Evolutionary conservation across 1,140 invertebrate genomes (phyloP).

Genomic region (Globodera rostochiensis): DNA sequence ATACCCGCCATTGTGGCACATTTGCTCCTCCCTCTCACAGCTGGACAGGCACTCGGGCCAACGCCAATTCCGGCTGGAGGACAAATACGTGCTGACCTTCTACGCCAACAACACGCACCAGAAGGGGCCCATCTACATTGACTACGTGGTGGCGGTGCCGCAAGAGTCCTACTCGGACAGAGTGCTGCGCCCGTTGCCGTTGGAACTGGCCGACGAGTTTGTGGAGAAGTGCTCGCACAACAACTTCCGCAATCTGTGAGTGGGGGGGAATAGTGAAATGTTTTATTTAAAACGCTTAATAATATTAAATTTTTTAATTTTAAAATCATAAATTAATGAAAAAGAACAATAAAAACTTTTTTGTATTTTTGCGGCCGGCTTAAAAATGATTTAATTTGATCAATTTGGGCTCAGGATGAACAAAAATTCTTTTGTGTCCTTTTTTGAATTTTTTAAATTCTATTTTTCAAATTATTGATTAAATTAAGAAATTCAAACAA

Average conservation of each 20-base stretch:
- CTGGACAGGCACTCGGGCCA: conserved; percentile 40
- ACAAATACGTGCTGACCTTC: conserved; percentile 62
- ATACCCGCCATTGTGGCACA: no score
- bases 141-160: conserved; percentile 66
- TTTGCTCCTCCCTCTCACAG: background rate
- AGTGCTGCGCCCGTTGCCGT: conserved; percentile 72
- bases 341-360: no score
- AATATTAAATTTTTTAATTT: no score
- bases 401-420: no score
- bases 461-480: conserved; percentile 2
- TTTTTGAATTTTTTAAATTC: background rate
- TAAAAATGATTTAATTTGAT: no score
- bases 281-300: no score
- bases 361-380: no score
- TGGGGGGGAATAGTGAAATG: background rate
- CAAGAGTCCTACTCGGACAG: conserved; percentile 76
- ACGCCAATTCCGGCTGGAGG: conserved; percentile 58
- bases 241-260: conserved; percentile 53
- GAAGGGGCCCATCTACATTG: conserved; percentile 63
- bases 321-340: no score
- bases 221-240: conserved; percentile 77
- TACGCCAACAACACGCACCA: conserved; percentile 70
- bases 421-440: no score
- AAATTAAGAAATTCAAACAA: conserved; percentile 23
- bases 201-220: conserved; percentile 87